Evolutionary conservation across 2,797 vertebrate species (phyloP).

Genomic region (Sebastes hubbsi): DNA sequence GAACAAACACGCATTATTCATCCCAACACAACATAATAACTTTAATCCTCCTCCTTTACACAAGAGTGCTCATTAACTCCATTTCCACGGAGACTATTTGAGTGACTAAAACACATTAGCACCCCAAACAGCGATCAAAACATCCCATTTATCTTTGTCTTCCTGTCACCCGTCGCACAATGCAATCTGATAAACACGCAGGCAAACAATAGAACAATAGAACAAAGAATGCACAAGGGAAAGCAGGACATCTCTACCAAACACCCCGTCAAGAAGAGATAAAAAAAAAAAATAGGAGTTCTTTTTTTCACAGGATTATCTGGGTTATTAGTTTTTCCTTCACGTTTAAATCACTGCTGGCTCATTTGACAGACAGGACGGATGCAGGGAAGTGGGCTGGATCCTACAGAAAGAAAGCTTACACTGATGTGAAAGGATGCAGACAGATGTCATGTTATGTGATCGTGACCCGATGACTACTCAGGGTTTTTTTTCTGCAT

Average conservation of each 20-base stretch:
- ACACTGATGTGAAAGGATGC: not conserved
- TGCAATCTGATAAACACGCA: constrained; percentile 58
- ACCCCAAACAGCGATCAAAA: constrained; percentile 63
- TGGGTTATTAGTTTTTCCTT: constrained; percentile 41
- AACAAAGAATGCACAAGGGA: constrained; percentile 45
- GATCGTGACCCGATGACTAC: no score
- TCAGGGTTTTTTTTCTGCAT: no score
- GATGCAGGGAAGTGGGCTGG: not conserved
- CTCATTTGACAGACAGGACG: constrained; percentile 6
- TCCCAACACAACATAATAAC: constrained; percentile 43
- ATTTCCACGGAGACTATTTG: constrained; percentile 57
- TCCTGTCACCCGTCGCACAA: constrained; percentile 42
- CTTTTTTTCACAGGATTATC: constrained; percentile 16
- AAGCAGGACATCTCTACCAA: constrained; percentile 28
- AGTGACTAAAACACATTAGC: constrained; percentile 67
- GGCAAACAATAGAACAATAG: constrained; percentile 46
- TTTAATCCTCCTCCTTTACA: constrained; percentile 52
- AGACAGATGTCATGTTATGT: no score
- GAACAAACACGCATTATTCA: constrained; percentile 38
- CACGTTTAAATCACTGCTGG: constrained; percentile 7
- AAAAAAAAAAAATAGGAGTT: constrained; percentile 51
- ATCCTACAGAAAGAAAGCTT: not conserved
- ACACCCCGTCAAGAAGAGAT: constrained; percentile 10
- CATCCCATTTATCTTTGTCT: constrained; percentile 64
- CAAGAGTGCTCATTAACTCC: constrained; percentile 63